These are phyloP conservation scores for Jacana jacana DNA, from an alignment of 2,113 vertebrate genomes.

Conservation along the genomic window DNA sequence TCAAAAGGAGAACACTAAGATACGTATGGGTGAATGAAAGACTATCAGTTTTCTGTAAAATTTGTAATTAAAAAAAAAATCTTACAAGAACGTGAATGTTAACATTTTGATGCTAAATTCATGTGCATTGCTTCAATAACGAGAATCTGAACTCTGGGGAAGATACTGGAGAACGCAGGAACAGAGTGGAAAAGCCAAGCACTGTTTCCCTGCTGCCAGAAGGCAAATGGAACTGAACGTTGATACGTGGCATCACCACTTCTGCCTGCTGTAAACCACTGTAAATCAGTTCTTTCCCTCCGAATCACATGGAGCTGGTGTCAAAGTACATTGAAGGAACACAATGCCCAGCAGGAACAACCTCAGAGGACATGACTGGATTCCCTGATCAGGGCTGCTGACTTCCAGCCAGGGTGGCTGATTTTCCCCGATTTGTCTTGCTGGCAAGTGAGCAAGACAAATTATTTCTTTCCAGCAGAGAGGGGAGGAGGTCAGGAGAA, in stretches of 20 bases:
- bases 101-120: not conserved
- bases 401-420: not conserved
- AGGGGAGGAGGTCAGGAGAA: not conserved
- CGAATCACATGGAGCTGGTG: not conserved
- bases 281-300: not conserved
- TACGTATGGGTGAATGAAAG: not conserved
- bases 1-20: not conserved
- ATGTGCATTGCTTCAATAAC: not conserved
- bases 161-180: not conserved
- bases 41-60: not conserved
- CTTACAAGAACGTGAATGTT: not conserved
- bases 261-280: not conserved
- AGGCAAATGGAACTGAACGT: not conserved
- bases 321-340: not conserved
- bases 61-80: not conserved
- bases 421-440: not conserved
- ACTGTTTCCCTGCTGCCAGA: not conserved
- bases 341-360: not conserved
- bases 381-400: not conserved
- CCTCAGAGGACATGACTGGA: not conserved
- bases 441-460: not conserved
- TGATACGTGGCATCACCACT: fast-evolving
- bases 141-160: not conserved
- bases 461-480: not conserved
- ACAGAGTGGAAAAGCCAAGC: not conserved